phyloP scores from a whole-genome alignment of 2,797 vertebrate genomes.

The Lutjanus argentimaculatus region DNA sequence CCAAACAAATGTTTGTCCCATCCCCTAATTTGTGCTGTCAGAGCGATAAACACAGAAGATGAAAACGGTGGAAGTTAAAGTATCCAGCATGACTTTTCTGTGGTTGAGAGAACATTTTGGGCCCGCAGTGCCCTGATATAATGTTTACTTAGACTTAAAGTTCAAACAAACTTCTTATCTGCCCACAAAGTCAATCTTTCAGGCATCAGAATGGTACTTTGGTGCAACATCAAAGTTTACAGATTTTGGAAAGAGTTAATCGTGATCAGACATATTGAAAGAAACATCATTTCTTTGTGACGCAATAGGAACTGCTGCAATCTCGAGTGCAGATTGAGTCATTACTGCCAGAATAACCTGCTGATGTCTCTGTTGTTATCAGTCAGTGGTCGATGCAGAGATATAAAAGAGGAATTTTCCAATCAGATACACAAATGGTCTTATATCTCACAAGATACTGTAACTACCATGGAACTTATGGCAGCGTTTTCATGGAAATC shows the following conservation, averaged over 20 bases:
- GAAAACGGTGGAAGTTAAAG: constrained; percentile 24
- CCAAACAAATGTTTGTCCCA: constrained; percentile 56
- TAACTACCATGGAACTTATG: constrained; percentile 8
- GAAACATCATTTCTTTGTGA: constrained; percentile 15
- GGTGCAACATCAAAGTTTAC: constrained; percentile 41
- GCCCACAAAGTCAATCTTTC: constrained; percentile 28
- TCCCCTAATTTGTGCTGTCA: constrained; percentile 66
- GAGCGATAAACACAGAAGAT: constrained; percentile 58
- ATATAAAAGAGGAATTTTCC: constrained; percentile 4
- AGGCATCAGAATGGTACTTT: constrained; percentile 15
- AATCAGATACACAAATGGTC: constrained; percentile 45
- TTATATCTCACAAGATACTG: constrained; percentile 25
- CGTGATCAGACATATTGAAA: constrained; percentile 10
- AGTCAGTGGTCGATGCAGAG: constrained; percentile 3
- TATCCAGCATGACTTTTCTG: constrained; percentile 36
- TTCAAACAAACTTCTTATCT: constrained; percentile 45
- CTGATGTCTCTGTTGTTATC: constrained; percentile 31
- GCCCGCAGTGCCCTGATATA: constrained; percentile 17
- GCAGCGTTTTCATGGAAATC: constrained; percentile 37
- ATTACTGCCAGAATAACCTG: constrained; percentile 33
- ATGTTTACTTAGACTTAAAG: constrained; percentile 53
- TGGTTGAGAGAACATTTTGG: constrained; percentile 32
- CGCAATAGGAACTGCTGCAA: constrained; percentile 24
- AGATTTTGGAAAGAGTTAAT: constrained; percentile 44
- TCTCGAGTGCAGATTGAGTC: constrained; percentile 18